Evolutionary conservation across 2,888 invertebrate species (phyloP).

Genomic region (Erpobdella octoculata): DNA sequence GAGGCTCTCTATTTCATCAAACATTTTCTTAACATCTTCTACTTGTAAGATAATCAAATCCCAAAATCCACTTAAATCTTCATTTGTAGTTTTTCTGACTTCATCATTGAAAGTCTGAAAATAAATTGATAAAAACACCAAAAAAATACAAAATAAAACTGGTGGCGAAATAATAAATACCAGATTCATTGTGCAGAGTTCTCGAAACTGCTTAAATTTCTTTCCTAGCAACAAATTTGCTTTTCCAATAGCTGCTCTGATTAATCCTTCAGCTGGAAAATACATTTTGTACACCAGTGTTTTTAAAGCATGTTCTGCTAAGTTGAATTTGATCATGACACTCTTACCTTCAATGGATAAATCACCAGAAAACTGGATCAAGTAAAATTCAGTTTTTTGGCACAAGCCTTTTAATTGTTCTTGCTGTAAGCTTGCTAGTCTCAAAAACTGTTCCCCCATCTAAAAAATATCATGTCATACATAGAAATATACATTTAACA

Average conservation of each 20-base stretch:
- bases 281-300: too few relatives aligned
- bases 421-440: background rate
- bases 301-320: too few relatives aligned
- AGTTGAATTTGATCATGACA: too few relatives aligned
- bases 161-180: conserved; percentile 52
- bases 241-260: conserved; percentile 82
- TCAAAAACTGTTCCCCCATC: background rate
- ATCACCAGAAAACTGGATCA: background rate
- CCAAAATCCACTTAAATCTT: conserved; percentile 92
- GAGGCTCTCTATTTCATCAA: conserved; percentile 56
- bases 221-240: conserved; percentile 78
- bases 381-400: background rate
- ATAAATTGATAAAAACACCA: too few relatives aligned
- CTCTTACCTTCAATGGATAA: background rate
- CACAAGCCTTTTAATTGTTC: background rate
- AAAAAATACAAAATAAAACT: too few relatives aligned
- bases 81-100: conserved; percentile 76
- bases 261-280: conserved; percentile 58
- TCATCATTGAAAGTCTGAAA: conserved; percentile 61
- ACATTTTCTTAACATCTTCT: conserved; percentile 72
- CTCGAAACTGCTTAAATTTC: conserved; percentile 91
- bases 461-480: too few relatives aligned
- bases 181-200: conserved; percentile 63
- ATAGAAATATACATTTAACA: too few relatives aligned
- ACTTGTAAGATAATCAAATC: conserved; percentile 92